These are phyloP conservation scores for Lampropteryx suffumata DNA, from an alignment of 2,888 invertebrate species.

Conservation along the genomic window DNA sequence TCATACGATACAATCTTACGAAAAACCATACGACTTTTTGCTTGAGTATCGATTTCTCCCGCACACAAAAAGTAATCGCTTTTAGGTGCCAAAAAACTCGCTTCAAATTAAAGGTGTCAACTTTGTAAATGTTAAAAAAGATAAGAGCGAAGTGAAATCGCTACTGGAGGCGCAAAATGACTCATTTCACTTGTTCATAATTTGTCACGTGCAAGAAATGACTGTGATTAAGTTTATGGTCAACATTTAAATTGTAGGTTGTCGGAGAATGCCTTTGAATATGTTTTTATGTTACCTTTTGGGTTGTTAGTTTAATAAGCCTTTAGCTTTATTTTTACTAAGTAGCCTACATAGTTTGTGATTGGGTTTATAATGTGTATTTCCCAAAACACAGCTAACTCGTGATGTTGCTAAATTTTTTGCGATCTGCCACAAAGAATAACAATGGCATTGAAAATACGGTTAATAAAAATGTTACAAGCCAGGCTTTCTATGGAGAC, in stretches of 20 bases:
- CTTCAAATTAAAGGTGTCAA: constrained; percentile 16
- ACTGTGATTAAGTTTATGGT: constrained; percentile 14
- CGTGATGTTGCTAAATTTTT: not conserved
- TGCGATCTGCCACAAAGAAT: constrained; percentile 14
- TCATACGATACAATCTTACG: not conserved
- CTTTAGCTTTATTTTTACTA: too few relatives aligned
- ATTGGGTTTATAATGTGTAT: too few relatives aligned
- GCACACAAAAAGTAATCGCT: constrained; percentile 57
- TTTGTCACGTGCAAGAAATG: constrained; percentile 19
- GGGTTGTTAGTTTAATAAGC: too few relatives aligned
- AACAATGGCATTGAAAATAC: constrained; percentile 18
- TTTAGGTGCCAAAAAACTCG: constrained; percentile 30
- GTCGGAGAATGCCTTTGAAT: not conserved
- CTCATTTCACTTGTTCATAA: constrained; percentile 15
- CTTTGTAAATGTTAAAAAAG: constrained; percentile 39
- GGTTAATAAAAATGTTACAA: constrained; percentile 30
- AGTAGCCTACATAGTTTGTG: too few relatives aligned
- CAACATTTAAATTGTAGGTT: not conserved
- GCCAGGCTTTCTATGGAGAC: constrained; percentile 56
- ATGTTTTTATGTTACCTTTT: too few relatives aligned
- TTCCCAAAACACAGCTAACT: too few relatives aligned
- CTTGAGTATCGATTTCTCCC: constrained; percentile 51
- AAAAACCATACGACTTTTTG: constrained; percentile 10
- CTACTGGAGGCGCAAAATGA: constrained; percentile 22
- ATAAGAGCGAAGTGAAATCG: constrained; percentile 36